A percentile compares a stretch with the other conserved stretches of the same genome.
Conservation (phyloP, 2,113 vertebrate species). For the Eublepharis macularius region DNA sequence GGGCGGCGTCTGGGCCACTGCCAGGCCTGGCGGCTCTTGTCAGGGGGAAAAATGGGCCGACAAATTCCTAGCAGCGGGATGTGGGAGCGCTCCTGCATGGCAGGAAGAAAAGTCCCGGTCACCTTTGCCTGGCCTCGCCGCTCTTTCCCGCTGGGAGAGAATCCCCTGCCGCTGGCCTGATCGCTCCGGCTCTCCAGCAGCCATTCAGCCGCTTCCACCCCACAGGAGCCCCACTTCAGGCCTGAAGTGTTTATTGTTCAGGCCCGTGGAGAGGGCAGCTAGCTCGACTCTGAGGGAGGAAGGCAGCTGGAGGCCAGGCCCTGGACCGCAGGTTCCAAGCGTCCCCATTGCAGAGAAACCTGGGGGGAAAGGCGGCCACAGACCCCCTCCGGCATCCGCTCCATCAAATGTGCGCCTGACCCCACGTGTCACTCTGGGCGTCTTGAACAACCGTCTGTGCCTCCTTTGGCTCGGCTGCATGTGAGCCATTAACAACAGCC, state of each 20-base stretch:
- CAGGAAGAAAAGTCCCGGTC: constrained; percentile 88
- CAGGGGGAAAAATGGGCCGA: constrained; percentile 86
- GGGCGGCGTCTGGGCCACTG: constrained; percentile 76
- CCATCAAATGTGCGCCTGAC: no score
- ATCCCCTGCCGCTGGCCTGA: constrained; percentile 86
- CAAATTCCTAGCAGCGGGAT: constrained; percentile 96
- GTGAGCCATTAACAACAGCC: no score
- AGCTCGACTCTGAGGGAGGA: neutral
- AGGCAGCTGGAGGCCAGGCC: no score
- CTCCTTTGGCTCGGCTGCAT: no score
- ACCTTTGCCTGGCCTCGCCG: constrained; percentile 77
- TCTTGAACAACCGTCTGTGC: no score
- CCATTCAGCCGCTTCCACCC: constrained; percentile 24
- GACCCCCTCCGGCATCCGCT: no score
- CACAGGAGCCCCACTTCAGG: constrained; percentile 9
- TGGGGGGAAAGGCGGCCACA: no score
- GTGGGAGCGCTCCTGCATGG: constrained; percentile 78
- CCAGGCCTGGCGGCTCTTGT: constrained; percentile 78
- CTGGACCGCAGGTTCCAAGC: no score
- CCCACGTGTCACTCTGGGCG: no score
- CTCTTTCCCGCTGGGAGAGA: constrained; percentile 79
- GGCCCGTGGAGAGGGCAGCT: constrained; percentile 7
- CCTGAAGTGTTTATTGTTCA: constrained; percentile 59
- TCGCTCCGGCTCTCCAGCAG: constrained; percentile 67
- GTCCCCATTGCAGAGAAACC: neutral